Conservation (phyloP, 2,888 invertebrate species). For the Mantis religiosa region DNA sequence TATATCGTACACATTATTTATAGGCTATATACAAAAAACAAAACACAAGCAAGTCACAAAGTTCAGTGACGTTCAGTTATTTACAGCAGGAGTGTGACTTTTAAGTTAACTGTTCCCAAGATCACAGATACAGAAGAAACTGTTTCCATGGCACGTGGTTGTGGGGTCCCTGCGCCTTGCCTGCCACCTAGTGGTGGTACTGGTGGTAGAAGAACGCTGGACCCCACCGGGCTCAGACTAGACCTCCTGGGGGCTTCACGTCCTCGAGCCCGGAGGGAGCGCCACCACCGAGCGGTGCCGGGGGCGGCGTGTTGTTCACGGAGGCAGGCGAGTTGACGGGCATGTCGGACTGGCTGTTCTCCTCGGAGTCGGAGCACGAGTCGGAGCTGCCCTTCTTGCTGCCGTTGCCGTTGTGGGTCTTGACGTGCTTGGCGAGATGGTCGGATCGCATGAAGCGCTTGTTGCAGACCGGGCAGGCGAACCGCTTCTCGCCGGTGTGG, state of each 20-base stretch:
- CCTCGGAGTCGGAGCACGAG: constrained; percentile 85
- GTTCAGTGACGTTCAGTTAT: background rate
- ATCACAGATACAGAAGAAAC: constrained; percentile 22
- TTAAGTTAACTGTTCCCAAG: background rate
- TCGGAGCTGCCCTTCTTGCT: constrained; percentile 62
- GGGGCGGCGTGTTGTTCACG: constrained; percentile 49
- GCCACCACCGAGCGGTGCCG: constrained; percentile 39
- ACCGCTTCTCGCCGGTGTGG: constrained; percentile 94
- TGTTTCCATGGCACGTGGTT: constrained; percentile 28
- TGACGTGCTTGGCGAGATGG: constrained; percentile 94
- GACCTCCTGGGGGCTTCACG: constrained; percentile 66
- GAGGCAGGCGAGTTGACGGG: constrained; percentile 47
- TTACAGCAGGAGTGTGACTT: background rate
- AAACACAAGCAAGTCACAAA: constrained; percentile 1
- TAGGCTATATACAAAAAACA: constrained; percentile 22
- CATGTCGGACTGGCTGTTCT: constrained; percentile 61
- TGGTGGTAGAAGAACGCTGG: constrained; percentile 43
- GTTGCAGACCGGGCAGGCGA: constrained; percentile 94
- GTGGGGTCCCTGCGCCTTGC: constrained; percentile 21
- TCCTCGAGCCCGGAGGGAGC: constrained; percentile 29
- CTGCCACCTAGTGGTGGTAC: constrained; percentile 26
- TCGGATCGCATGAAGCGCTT: constrained; percentile 97
- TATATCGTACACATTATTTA: constrained; percentile 16
- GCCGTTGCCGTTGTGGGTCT: constrained; percentile 85
- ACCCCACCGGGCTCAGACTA: constrained; percentile 78